Percentiles rank a stretch among this genome's conserved stretches.
These are phyloP conservation scores for Ochropacha duplaris DNA, from an alignment of 2,888 invertebrate species.

Conservation along the genomic window DNA sequence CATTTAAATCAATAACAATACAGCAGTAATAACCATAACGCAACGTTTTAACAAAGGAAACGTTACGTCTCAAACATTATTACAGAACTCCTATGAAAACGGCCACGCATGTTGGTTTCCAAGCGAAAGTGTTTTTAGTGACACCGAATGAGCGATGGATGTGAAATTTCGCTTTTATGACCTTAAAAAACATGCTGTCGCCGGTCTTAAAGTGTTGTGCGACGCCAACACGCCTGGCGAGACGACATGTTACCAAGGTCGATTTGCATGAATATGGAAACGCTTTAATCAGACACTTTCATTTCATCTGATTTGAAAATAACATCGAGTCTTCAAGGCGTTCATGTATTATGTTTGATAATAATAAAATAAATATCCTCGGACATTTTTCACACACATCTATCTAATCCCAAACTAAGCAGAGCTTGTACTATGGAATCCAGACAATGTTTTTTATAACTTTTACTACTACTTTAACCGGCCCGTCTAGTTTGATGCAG, in stretches of 20 bases:
- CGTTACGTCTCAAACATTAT: slow-evolving; percentile 31
- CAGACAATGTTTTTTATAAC: no score
- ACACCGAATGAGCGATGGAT: slow-evolving; percentile 32
- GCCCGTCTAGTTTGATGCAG: no score
- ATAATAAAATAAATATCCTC: no score
- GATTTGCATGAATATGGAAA: slow-evolving; percentile 9
- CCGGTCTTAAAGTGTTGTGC: background rate
- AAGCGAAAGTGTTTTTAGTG: slow-evolving; percentile 52
- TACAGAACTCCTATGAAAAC: slow-evolving; percentile 29
- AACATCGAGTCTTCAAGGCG: background rate
- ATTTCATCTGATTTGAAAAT: background rate
- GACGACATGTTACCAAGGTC: slow-evolving; percentile 7
- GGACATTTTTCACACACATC: no score
- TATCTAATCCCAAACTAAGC: no score
- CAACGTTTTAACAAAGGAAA: slow-evolving; percentile 29
- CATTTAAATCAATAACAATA: slow-evolving; percentile 18
- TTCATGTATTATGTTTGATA: background rate
- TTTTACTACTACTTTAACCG: no score
- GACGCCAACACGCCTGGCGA: slow-evolving; percentile 1
- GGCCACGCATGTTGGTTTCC: slow-evolving; percentile 23
- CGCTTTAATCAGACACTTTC: slow-evolving; percentile 5
- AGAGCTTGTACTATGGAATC: no score
- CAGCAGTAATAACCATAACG: slow-evolving; percentile 33
- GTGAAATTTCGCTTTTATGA: slow-evolving; percentile 50
- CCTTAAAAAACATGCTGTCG: slow-evolving; percentile 34